A percentile compares a stretch with the other conserved stretches of the same genome.
phyloP scores from a whole-genome alignment of 2,113 vertebrate species.

The Hystrix cristata region DNA sequence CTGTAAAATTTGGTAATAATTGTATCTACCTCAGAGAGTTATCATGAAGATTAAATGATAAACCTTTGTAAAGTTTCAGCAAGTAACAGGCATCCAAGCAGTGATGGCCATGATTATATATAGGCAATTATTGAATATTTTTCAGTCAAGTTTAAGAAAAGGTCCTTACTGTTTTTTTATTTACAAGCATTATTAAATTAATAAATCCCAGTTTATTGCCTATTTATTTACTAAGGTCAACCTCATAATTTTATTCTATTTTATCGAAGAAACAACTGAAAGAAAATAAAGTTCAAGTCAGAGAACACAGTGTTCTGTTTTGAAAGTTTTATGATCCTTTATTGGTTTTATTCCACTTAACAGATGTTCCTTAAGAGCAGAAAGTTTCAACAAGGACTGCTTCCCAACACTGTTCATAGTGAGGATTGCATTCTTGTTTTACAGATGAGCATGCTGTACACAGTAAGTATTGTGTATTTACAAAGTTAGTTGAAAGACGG shows the following conservation, averaged over 20 bases:
- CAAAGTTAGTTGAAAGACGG: neutral
- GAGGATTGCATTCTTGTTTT: neutral
- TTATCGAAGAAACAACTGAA: conserved; percentile 40
- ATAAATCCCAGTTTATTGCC: neutral
- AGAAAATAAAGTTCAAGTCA: conserved; percentile 50
- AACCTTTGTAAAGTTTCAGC: neutral
- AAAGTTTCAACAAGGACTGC: neutral
- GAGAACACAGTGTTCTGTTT: neutral
- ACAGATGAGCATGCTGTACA: neutral
- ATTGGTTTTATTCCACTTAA: neutral
- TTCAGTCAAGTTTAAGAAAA: conserved; percentile 46
- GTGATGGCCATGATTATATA: neutral
- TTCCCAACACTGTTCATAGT: neutral
- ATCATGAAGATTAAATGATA: conserved; percentile 14
- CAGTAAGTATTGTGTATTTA: neutral
- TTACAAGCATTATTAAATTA: conserved; percentile 57
- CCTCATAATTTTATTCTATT: conserved; percentile 22
- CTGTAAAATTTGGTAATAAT: neutral
- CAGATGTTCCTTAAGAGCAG: neutral
- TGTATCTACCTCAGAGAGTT: neutral
- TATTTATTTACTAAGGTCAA: conserved; percentile 44
- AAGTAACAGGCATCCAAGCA: neutral
- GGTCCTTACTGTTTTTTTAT: neutral
- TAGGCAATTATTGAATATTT: neutral
- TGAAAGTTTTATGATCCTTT: neutral